Evolutionary conservation across 2,888 invertebrate genomes (phyloP).

Genomic region (Erebia ligea): DNA sequence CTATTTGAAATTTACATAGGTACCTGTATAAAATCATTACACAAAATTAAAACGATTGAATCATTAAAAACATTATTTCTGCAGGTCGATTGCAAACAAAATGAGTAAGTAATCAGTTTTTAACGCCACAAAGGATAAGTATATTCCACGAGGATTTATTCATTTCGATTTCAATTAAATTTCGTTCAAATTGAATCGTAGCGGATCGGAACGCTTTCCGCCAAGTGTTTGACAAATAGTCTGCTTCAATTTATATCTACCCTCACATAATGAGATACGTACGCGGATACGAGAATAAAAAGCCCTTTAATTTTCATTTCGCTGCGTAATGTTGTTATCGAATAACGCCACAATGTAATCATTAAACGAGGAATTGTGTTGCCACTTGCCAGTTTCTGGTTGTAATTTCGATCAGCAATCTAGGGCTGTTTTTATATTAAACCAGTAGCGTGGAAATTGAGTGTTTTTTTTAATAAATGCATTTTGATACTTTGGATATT

Average conservation of each 20-base stretch:
- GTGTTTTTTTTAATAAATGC: neutral
- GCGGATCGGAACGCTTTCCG: conserved; percentile 61
- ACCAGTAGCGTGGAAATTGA: neutral
- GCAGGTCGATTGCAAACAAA: neutral
- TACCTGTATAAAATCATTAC: neutral
- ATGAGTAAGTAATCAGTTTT: conserved; percentile 22
- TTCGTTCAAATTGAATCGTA: conserved; percentile 74
- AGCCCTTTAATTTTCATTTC: conserved; percentile 66
- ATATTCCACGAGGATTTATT: conserved; percentile 44
- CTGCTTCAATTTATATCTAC: conserved; percentile 65
- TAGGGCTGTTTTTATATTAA: conserved; percentile 4
- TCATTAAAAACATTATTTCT: conserved; percentile 1
- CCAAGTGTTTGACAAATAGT: conserved; percentile 79
- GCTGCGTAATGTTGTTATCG: conserved; percentile 55
- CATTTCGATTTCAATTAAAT: conserved; percentile 77
- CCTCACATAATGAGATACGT: conserved; percentile 76
- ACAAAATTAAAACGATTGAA: neutral
- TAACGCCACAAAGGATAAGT: conserved; percentile 24
- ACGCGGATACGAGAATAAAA: conserved; percentile 67
- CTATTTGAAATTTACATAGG: neutral
- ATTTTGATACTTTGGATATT: neutral
- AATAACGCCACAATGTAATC: conserved; percentile 38
- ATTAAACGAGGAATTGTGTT: conserved; percentile 11
- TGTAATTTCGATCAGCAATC: conserved; percentile 1
- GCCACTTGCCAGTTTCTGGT: conserved; percentile 9